Evolutionary conservation across 2,888 invertebrate species (phyloP).

Genomic region (Apomyelois bistriatella): DNA sequence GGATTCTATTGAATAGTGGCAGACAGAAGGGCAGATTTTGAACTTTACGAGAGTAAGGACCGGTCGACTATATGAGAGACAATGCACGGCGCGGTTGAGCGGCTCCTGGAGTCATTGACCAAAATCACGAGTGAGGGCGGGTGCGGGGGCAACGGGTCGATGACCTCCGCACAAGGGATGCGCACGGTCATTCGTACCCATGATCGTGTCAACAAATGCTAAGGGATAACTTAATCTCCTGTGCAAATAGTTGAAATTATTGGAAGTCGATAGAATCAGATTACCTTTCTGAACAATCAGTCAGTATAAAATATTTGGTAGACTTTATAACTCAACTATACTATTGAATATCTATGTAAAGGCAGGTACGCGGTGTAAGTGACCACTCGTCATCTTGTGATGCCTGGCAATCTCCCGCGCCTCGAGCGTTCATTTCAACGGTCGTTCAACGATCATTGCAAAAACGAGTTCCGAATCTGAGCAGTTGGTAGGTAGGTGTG

Average conservation of each 20-base stretch:
- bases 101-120: conserved; percentile 19
- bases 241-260: too few species aligned
- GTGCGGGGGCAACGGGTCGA: conserved; percentile 14
- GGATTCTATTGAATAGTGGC: neutral
- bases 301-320: too few species aligned
- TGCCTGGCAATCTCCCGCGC: neutral
- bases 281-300: too few species aligned
- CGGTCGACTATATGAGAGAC: neutral
- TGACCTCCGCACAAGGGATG: conserved; percentile 15
- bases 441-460: neutral
- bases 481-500: neutral
- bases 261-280: too few species aligned
- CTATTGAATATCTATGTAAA: too few species aligned
- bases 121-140: conserved; percentile 15
- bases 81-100: neutral
- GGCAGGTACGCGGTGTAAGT: too few species aligned
- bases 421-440: neutral
- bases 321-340: too few species aligned
- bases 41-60: conserved; percentile 3
- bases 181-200: conserved; percentile 8
- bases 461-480: neutral
- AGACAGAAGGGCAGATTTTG: neutral
- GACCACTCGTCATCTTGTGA: too few species aligned
- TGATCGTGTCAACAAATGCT: conserved; percentile 11
- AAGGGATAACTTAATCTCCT: neutral